These are phyloP conservation scores for Phyllostomus discolor DNA, from an alignment of 2,113 vertebrate genomes.

Conservation along the genomic window DNA sequence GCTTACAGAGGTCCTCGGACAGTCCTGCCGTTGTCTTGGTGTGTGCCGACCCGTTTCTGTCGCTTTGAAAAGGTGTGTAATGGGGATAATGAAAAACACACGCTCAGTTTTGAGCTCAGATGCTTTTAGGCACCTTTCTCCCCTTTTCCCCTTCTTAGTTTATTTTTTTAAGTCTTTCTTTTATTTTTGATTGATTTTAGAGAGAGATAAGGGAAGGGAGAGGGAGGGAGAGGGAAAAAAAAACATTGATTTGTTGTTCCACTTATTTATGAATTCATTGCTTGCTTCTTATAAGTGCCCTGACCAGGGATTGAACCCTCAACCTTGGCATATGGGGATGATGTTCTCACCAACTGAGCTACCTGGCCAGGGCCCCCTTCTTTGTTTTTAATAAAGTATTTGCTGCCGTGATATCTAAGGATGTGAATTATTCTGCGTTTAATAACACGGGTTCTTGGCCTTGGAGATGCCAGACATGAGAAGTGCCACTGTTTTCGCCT, in stretches of 20 bases:
- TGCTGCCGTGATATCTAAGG: background rate
- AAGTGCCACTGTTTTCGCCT: background rate
- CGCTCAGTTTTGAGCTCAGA: background rate
- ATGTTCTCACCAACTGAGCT: too few relatives aligned
- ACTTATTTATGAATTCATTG: too few relatives aligned
- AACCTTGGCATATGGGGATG: too few relatives aligned
- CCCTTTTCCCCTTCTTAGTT: background rate
- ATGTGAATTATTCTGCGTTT: background rate
- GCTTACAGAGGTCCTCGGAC: background rate
- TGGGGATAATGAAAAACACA: background rate
- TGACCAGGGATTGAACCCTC: too few relatives aligned
- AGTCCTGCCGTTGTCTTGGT: background rate
- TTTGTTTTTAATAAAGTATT: conserved; percentile 28
- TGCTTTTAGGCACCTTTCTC: background rate
- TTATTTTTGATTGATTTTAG: too few relatives aligned
- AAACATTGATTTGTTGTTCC: too few relatives aligned
- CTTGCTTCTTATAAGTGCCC: too few relatives aligned
- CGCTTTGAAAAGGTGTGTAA: background rate
- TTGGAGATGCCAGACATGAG: background rate
- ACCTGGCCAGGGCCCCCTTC: background rate
- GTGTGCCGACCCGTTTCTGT: background rate
- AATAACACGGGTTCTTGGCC: background rate
- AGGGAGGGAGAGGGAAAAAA: too few relatives aligned
- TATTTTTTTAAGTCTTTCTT: too few relatives aligned
- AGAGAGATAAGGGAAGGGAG: too few relatives aligned